Percentiles rank a stretch among this genome's conserved stretches.
phyloP scores from a whole-genome alignment of 2,113 vertebrate species.

The Crotalus tigris region DNA sequence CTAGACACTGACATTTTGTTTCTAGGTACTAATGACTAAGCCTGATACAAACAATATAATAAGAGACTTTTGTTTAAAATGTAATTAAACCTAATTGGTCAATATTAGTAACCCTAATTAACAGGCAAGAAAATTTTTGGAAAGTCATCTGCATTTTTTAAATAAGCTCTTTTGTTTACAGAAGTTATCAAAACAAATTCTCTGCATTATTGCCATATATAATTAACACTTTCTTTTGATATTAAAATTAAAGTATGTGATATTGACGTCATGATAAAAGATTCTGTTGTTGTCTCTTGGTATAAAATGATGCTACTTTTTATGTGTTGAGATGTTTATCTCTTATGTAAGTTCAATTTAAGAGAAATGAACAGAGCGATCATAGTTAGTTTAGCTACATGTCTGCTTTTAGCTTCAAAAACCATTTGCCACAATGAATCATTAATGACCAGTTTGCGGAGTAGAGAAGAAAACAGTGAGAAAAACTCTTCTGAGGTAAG shows the following conservation, averaged over 20 bases:
- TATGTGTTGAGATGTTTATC: constrained; percentile 34
- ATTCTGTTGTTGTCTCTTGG: constrained; percentile 49
- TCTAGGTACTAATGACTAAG: constrained; percentile 27
- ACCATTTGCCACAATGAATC: constrained; percentile 56
- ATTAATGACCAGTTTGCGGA: constrained; percentile 46
- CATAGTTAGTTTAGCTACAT: constrained; percentile 59
- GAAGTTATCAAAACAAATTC: constrained; percentile 59
- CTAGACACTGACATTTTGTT: constrained; percentile 22
- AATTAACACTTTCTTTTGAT: constrained; percentile 57
- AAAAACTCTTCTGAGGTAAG: constrained; percentile 66
- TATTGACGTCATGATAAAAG: constrained; percentile 50
- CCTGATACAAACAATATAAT: constrained; percentile 49
- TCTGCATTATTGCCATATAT: constrained; percentile 56
- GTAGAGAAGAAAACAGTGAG: constrained; percentile 56
- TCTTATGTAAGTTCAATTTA: constrained; percentile 40
- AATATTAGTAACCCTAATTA: constrained; percentile 68
- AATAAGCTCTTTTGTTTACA: constrained; percentile 44
- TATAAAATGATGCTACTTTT: constrained; percentile 67
- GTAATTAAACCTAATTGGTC: constrained; percentile 34
- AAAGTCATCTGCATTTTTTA: constrained; percentile 48
- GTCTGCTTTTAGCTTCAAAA: constrained; percentile 56
- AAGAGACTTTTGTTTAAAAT: constrained; percentile 42
- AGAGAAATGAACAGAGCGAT: constrained; percentile 65
- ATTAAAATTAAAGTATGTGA: constrained; percentile 43
- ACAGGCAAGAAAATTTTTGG: constrained; percentile 60